A percentile compares a stretch with the other conserved stretches of the same genome.
phyloP scores from a whole-genome alignment of 2,797 vertebrate genomes.

The Lemur catta region DNA sequence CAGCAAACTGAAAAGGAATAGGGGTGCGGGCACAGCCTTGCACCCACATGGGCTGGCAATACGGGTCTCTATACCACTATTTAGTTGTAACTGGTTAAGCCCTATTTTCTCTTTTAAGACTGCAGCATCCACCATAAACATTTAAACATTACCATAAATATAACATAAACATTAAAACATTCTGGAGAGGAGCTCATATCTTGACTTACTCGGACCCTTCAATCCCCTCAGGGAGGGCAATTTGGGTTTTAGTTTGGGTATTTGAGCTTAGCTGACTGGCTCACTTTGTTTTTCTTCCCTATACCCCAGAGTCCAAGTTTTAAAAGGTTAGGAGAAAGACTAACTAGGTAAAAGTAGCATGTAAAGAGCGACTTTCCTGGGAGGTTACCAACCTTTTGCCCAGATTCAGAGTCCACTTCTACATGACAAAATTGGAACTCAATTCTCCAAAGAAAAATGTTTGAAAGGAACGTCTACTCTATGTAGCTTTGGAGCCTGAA shows the following conservation, averaged over 20 bases:
- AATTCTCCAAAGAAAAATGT: not conserved
- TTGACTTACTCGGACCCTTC: not conserved
- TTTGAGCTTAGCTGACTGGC: not conserved
- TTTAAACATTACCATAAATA: not conserved
- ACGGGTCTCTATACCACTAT: not conserved
- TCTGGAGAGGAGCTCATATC: not conserved
- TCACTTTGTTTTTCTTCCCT: not conserved
- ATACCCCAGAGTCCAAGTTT: not conserved
- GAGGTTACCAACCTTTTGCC: not conserved
- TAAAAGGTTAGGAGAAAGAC: not conserved
- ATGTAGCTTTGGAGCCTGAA: not conserved
- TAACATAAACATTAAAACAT: not conserved
- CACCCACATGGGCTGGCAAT: not conserved
- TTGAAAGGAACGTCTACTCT: not conserved
- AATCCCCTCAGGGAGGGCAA: not conserved
- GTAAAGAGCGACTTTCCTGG: not conserved
- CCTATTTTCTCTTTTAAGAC: not conserved
- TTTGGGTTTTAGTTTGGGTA: not conserved
- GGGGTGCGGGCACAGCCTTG: not conserved
- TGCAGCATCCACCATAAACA: not conserved
- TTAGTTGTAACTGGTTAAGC: not conserved
- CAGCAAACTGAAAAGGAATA: not conserved
- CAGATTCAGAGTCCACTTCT: not conserved
- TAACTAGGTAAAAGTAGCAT: not conserved
- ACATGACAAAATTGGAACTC: not conserved